These are phyloP conservation scores for Eulemur mongoz DNA, from an alignment of 2,797 vertebrate genomes.

Conservation along the genomic window DNA sequence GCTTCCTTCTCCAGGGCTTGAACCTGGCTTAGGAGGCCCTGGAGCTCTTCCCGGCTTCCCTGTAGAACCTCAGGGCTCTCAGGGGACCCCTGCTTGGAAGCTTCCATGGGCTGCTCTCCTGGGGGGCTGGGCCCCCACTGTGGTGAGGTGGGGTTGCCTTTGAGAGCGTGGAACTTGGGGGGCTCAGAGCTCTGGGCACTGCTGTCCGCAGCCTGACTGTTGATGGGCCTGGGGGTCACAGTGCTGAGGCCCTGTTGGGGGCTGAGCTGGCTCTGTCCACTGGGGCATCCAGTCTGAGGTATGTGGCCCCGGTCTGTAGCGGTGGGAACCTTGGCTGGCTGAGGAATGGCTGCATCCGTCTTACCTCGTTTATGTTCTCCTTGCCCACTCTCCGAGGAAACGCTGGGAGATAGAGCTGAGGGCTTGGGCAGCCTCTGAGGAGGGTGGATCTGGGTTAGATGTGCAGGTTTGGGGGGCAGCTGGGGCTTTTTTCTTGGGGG, in stretches of 20 bases:
- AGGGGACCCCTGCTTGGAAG: slow-evolving; percentile 89
- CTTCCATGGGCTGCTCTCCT: slow-evolving; percentile 71
- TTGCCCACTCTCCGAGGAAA: neutral
- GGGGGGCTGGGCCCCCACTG: neutral
- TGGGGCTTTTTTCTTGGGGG: slow-evolving; percentile 80
- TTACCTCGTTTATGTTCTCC: neutral
- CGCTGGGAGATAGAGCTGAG: slow-evolving; percentile 15
- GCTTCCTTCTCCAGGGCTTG: slow-evolving; percentile 93
- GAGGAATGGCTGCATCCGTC: neutral
- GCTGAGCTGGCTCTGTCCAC: neutral
- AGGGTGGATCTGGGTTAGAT: slow-evolving; percentile 76
- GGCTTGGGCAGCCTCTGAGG: slow-evolving; percentile 69
- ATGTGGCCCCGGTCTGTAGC: neutral
- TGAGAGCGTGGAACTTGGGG: neutral
- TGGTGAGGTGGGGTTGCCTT: neutral
- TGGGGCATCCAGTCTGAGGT: neutral
- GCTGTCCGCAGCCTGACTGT: neutral
- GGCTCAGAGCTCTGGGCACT: neutral
- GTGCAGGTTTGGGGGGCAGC: slow-evolving; percentile 82
- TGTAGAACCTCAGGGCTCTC: slow-evolving; percentile 92
- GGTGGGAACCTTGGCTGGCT: neutral
- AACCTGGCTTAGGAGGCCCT: slow-evolving; percentile 90
- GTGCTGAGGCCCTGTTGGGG: neutral
- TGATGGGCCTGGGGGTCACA: neutral
- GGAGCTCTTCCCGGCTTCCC: slow-evolving; percentile 90